Evolutionary conservation across 2,113 vertebrate genomes (phyloP).

Genomic region (Lonchura striata): DNA sequence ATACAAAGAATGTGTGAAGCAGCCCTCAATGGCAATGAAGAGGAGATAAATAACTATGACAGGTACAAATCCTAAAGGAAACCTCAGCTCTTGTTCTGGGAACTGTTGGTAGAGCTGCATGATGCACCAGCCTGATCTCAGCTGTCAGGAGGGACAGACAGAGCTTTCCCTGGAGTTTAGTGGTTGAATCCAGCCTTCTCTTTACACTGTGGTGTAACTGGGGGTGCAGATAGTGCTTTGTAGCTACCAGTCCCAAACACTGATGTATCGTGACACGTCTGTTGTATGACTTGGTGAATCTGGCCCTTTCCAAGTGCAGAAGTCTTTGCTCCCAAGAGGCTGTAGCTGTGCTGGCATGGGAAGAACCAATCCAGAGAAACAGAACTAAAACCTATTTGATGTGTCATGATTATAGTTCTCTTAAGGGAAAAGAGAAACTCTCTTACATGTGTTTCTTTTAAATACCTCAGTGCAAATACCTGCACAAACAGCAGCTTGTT

Average conservation of each 20-base stretch:
- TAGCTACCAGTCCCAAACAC: not conserved
- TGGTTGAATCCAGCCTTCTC: not conserved
- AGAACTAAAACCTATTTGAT: not conserved
- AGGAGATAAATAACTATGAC: conserved; percentile 84
- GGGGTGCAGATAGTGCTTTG: not conserved
- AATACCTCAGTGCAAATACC: not conserved
- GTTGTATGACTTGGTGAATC: not conserved
- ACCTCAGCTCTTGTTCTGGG: not conserved
- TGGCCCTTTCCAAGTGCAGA: not conserved
- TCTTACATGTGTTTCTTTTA: not conserved
- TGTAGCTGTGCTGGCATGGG: not conserved
- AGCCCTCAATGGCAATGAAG: conserved; percentile 88
- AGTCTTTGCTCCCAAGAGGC: not conserved
- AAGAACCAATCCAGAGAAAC: not conserved
- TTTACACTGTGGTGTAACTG: not conserved
- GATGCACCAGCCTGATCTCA: not conserved
- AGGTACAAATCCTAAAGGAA: conserved; percentile 68
- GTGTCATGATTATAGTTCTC: not conserved
- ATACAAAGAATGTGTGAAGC: conserved; percentile 92
- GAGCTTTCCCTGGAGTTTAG: not conserved
- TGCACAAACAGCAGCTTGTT: not conserved
- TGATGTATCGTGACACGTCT: accelerated
- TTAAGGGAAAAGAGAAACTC: not conserved
- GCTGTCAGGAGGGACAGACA: not conserved
- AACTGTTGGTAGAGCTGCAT: not conserved